These are phyloP conservation scores for Chelonoidis abingdonii DNA, from an alignment of 2,113 vertebrate species.

Conservation along the genomic window DNA sequence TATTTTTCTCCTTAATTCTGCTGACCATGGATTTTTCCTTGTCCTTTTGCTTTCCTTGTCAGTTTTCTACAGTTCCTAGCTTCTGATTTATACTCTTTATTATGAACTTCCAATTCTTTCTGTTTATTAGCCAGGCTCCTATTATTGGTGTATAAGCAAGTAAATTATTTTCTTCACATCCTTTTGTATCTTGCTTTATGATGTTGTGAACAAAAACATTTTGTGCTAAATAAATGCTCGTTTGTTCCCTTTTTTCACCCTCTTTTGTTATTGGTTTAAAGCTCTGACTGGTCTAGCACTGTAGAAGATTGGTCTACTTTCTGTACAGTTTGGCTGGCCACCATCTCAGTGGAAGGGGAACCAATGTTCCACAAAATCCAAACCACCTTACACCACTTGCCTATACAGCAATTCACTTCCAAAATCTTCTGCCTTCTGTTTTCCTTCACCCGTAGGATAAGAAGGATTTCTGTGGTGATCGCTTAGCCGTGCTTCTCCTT, in stretches of 20 bases:
- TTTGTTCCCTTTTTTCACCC: not conserved
- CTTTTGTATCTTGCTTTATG: not conserved
- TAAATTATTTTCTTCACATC: fast-evolving
- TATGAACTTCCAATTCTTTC: not conserved
- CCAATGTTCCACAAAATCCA: not conserved
- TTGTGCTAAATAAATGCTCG: not conserved
- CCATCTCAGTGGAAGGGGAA: too few relatives aligned
- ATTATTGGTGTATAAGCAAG: too few relatives aligned
- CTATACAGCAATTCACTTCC: not conserved
- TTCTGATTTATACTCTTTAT: not conserved
- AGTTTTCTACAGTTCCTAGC: not conserved
- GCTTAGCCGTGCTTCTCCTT: not conserved
- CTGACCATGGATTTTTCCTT: not conserved
- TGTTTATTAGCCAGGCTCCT: not conserved
- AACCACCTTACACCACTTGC: fast-evolving
- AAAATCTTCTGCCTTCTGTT: not conserved
- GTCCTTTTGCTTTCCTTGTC: not conserved
- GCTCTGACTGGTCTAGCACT: not conserved
- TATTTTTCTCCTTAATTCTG: not conserved
- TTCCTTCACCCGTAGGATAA: fast-evolving
- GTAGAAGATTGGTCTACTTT: not conserved
- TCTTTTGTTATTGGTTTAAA: fast-evolving
- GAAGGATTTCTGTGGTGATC: not conserved
- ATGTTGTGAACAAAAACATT: too few relatives aligned
- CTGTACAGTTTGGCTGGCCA: too few relatives aligned